Evolutionary conservation across 2,888 invertebrate genomes (phyloP).

Genomic region (Troglohyphantes excavatus): DNA sequence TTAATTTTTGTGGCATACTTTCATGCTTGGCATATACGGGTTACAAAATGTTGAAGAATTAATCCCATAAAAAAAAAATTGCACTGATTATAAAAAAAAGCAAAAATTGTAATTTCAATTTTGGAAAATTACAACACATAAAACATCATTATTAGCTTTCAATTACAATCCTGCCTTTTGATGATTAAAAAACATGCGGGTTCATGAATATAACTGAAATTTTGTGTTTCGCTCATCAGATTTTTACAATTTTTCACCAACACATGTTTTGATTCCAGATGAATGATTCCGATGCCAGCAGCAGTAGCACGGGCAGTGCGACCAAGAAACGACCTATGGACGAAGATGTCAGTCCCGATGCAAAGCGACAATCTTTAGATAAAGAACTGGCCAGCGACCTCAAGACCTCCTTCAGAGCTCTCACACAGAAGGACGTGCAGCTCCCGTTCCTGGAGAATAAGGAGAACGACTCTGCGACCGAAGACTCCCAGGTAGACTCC

Average conservation of each 20-base stretch:
- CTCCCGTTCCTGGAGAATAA: conserved; percentile 61
- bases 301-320: conserved; percentile 10
- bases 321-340: conserved; percentile 41
- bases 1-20: too few species aligned
- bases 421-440: conserved; percentile 27
- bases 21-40: too few species aligned
- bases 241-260: not conserved
- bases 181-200: not conserved
- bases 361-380: conserved; percentile 52
- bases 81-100: too few species aligned
- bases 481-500: conserved; percentile 68
- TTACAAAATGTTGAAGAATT: too few species aligned
- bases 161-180: too few species aligned
- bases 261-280: conserved; percentile 14
- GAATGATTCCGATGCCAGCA: conserved; percentile 37
- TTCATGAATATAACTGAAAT: not conserved
- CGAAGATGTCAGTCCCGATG: conserved; percentile 29
- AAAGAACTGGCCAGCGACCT: not conserved
- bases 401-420: not conserved
- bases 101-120: too few species aligned
- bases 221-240: too few species aligned
- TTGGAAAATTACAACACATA: too few species aligned
- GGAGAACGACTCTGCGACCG: conserved; percentile 70
- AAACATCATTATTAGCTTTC: too few species aligned
- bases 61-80: too few species aligned